Conservation (phyloP, 2,888 invertebrate genomes). For the Cephus pulcher region DNA sequence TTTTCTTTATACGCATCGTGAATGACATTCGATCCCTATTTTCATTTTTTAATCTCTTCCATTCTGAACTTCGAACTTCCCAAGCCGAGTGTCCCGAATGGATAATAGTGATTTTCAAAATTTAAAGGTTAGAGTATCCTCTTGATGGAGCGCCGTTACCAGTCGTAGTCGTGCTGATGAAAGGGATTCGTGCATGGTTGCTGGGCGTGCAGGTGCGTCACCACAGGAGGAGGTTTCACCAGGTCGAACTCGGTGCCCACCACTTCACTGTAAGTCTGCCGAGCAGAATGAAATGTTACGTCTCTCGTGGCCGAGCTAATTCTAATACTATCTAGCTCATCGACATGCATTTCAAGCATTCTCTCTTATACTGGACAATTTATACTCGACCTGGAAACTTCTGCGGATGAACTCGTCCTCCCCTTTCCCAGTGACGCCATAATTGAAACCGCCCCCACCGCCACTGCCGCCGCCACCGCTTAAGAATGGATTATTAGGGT, state of each 20-base stretch:
- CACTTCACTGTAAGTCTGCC: slow-evolving; percentile 59
- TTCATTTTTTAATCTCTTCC: background rate
- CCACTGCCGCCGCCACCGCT: slow-evolving; percentile 48
- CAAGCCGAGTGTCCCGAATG: background rate
- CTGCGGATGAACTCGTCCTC: slow-evolving; percentile 64
- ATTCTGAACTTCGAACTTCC: background rate
- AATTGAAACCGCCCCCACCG: slow-evolving; percentile 54
- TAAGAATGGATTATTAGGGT: slow-evolving; percentile 63
- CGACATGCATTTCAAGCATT: background rate
- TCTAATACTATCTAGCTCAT: background rate
- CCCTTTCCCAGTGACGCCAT: slow-evolving; percentile 55
- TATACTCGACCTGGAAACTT: slow-evolving; percentile 63
- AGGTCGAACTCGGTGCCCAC: slow-evolving; percentile 51
- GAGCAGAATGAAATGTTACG: slow-evolving; percentile 20
- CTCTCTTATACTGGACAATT: slow-evolving; percentile 1
- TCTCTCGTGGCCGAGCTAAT: background rate
- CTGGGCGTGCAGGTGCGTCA: slow-evolving; percentile 63
- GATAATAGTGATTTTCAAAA: background rate
- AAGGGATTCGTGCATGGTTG: slow-evolving; percentile 63
- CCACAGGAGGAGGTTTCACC: slow-evolving; percentile 52
- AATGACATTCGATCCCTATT: background rate
- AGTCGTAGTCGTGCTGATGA: slow-evolving; percentile 63
- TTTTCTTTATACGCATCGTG: background rate
- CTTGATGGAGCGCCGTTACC: slow-evolving; percentile 49
- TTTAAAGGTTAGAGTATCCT: background rate